phyloP scores from a whole-genome alignment of 2,797 vertebrate species.

The Eulemur coronatus region DNA sequence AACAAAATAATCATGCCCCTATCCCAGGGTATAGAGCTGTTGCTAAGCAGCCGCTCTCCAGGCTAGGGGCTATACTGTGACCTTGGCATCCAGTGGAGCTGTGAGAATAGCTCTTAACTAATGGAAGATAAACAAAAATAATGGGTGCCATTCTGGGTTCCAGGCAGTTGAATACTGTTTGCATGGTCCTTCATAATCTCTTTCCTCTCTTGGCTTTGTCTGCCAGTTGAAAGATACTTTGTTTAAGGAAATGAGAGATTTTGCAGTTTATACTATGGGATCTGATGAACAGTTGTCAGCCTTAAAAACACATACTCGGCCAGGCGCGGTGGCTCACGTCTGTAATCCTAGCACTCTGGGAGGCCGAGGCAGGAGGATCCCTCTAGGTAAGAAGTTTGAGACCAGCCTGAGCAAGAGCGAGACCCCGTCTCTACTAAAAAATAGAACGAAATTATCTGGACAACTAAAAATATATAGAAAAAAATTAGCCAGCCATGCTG shows the following conservation, averaged over 20 bases:
- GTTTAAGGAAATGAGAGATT: not conserved
- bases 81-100: not conserved
- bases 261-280: not conserved
- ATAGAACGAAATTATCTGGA: no score
- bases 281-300: not conserved
- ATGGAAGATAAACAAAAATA: not conserved
- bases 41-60: not conserved
- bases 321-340: no score
- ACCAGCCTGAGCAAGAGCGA: no score
- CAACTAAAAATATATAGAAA: no score
- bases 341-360: no score
- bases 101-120: not conserved
- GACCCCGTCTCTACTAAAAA: no score
- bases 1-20: not conserved
- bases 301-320: not conserved
- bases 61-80: not conserved
- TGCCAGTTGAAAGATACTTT: not conserved
- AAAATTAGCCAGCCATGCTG: no score
- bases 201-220: not conserved
- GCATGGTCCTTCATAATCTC: not conserved
- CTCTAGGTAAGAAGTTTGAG: rapidly evolving
- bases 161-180: not conserved
- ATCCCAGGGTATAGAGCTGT: not conserved
- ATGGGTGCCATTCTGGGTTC: not conserved
- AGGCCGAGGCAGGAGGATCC: no score